These are phyloP conservation scores for Colaptes auratus DNA, from an alignment of 2,113 vertebrate species.

Conservation along the genomic window DNA sequence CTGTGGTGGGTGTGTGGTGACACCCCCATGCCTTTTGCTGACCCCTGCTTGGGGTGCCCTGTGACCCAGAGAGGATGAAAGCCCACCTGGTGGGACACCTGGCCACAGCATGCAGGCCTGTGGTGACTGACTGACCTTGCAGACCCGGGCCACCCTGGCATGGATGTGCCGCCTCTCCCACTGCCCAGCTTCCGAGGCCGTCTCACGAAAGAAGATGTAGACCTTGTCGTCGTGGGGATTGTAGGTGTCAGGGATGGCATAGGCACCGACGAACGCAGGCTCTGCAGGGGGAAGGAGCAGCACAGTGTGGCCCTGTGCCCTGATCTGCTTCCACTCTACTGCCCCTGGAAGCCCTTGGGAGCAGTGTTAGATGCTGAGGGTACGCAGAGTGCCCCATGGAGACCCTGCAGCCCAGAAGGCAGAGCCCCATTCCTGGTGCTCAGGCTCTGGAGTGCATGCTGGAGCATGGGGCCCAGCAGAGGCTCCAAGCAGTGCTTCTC, in stretches of 20 bases:
- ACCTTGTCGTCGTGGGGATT: slow-evolving; percentile 85
- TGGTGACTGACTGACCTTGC: slow-evolving; percentile 78
- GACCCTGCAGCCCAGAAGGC: background rate
- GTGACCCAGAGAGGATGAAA: background rate
- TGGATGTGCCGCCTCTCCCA: slow-evolving; percentile 81
- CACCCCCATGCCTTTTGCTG: background rate
- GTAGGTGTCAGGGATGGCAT: slow-evolving; percentile 84
- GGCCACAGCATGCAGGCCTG: rapidly evolving
- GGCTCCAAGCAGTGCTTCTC: background rate
- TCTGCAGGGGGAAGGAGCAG: slow-evolving; percentile 55
- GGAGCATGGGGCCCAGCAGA: background rate
- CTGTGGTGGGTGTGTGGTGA: background rate
- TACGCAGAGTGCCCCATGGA: rapidly evolving
- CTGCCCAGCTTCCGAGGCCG: slow-evolving; percentile 79
- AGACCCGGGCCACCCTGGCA: slow-evolving; percentile 86
- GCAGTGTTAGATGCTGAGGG: rapidly evolving
- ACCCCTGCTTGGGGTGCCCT: background rate
- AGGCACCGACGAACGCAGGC: slow-evolving; percentile 80
- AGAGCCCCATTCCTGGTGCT: background rate
- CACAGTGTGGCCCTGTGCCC: background rate
- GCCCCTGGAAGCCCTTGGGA: background rate
- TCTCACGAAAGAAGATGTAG: slow-evolving; percentile 89
- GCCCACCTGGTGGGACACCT: background rate
- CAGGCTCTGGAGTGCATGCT: background rate
- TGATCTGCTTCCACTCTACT: too few relatives aligned